These are phyloP conservation scores for Origma solitaria DNA, from an alignment of 2,113 vertebrate species.

Conservation along the genomic window DNA sequence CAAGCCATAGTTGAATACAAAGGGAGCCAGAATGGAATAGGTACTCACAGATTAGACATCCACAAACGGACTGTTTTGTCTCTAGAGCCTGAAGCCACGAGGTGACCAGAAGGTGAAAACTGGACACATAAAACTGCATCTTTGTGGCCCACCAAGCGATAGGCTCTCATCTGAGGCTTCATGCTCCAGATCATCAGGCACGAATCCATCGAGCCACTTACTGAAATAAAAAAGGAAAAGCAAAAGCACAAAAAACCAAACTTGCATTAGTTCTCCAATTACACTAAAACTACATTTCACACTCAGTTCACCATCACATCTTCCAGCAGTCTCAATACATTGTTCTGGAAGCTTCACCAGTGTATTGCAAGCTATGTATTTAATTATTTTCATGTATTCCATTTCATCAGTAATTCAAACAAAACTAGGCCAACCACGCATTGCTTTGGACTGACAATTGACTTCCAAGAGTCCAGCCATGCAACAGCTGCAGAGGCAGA, in stretches of 20 bases:
- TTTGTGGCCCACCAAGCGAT: slow-evolving; percentile 91
- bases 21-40: background rate
- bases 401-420: background rate
- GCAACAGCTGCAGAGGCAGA: background rate
- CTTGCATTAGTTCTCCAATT: background rate
- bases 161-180: slow-evolving; percentile 89
- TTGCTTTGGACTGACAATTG: background rate
- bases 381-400: background rate
- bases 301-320: background rate
- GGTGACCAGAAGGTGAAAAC: slow-evolving; percentile 93
- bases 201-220: slow-evolving; percentile 90
- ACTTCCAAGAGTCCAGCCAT: background rate
- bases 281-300: background rate
- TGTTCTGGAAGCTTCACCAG: background rate
- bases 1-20: background rate
- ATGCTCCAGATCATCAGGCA: slow-evolving; percentile 95
- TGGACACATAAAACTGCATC: slow-evolving; percentile 87
- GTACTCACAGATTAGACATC: slow-evolving; percentile 90
- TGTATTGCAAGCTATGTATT: background rate
- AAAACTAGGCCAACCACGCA: background rate
- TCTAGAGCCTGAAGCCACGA: slow-evolving; percentile 90
- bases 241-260: background rate
- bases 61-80: slow-evolving; percentile 96
- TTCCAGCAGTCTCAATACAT: background rate
- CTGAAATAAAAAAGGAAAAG: slow-evolving; percentile 58